These are phyloP conservation scores for Axinella damicornis DNA, from an alignment of 37 sponge, comb jelly and placozoan species.

Conservation along the genomic window DNA sequence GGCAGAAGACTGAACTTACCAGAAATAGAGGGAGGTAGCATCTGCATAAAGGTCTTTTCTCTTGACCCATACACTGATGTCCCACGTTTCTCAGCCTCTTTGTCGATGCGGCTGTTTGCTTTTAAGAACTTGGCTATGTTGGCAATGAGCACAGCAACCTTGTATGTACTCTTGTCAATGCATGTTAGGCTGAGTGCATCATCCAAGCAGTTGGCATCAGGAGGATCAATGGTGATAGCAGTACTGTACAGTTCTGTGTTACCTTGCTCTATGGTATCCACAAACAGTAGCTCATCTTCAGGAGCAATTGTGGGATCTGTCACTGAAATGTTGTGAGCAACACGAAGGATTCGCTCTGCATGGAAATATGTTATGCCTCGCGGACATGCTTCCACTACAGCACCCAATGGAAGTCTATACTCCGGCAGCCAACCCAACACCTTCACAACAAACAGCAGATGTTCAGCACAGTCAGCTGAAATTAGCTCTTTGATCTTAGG, in stretches of 20 bases:
- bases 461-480: slow-evolving; percentile 35
- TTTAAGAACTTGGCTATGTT: slow-evolving; percentile 26
- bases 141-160: slow-evolving; percentile 57
- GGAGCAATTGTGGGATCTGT: not conserved
- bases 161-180: not conserved
- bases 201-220: slow-evolving; percentile 37
- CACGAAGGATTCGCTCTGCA: slow-evolving; percentile 49
- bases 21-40: not conserved
- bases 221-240: slow-evolving; percentile 66
- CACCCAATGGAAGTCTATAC: slow-evolving; percentile 54
- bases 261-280: not conserved
- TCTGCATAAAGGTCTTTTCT: not conserved
- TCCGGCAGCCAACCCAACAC: slow-evolving; percentile 43
- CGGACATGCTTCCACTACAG: slow-evolving; percentile 55
- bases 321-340: slow-evolving; percentile 20
- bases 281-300: not conserved
- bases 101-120: not conserved
- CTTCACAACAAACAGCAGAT: slow-evolving; percentile 59
- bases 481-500: slow-evolving; percentile 54
- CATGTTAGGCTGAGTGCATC: slow-evolving; percentile 51
- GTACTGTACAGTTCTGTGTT: not conserved
- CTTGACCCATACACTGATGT: slow-evolving; percentile 24
- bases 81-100: slow-evolving; percentile 13
- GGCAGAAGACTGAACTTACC: slow-evolving; percentile 5
- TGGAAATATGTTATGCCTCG: slow-evolving; percentile 32